phyloP scores from a whole-genome alignment of 1,140 invertebrate genomes.

The Oreohelix idahoensis region DNA sequence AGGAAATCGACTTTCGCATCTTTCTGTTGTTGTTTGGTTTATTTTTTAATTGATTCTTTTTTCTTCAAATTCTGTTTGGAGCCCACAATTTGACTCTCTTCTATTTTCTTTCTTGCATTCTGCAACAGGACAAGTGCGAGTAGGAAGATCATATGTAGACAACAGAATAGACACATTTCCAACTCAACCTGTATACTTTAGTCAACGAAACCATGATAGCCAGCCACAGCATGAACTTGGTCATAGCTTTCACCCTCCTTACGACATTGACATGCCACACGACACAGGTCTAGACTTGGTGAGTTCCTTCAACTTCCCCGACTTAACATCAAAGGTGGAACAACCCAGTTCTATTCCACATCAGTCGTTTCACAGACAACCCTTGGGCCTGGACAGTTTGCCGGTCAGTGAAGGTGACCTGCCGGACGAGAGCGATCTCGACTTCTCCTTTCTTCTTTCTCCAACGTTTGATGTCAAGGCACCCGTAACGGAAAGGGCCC shows the following conservation, averaged over 20 bases:
- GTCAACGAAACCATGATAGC: neutral
- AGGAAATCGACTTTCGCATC: too few species aligned
- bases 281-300: neutral
- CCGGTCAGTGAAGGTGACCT: neutral
- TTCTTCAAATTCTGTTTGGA: neutral
- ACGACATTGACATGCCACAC: neutral
- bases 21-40: too few species aligned
- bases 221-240: neutral
- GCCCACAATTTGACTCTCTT: neutral
- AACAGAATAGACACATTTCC: constrained; percentile 1
- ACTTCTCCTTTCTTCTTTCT: neutral
- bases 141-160: neutral
- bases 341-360: neutral
- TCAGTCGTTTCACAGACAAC: neutral
- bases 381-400: neutral
- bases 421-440: neutral
- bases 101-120: neutral
- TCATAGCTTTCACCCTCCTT: neutral
- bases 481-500: neutral
- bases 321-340: neutral
- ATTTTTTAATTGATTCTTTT: too few species aligned
- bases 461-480: neutral
- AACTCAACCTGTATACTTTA: neutral
- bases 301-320: neutral
- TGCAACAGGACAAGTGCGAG: neutral